A percentile compares a stretch with the other conserved stretches of the same genome.
phyloP scores from a whole-genome alignment of 2,888 invertebrate species.

The Noctua comes region DNA sequence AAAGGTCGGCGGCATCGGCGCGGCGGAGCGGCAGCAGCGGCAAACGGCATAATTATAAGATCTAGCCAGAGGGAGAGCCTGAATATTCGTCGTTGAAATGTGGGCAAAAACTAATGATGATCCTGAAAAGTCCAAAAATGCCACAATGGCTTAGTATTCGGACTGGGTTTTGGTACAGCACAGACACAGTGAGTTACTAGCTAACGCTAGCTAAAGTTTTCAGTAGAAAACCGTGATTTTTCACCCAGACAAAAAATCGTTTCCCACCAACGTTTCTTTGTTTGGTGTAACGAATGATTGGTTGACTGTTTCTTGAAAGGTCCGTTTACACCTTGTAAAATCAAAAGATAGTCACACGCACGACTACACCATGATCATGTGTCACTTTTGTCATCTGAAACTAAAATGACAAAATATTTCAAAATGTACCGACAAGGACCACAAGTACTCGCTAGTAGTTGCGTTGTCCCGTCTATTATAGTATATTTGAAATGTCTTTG shows the following conservation, averaged over 20 bases:
- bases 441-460: neutral
- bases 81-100: neutral
- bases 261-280: no score
- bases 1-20: constrained; percentile 12
- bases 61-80: neutral
- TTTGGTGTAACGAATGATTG: neutral
- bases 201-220: no score
- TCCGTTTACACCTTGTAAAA: neutral
- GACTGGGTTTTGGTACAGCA: neutral
- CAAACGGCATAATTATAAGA: constrained; percentile 1
- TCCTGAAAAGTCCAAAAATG: neutral
- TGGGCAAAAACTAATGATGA: neutral
- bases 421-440: no score
- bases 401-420: neutral
- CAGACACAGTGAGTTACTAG: neutral
- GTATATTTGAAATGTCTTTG: neutral
- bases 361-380: neutral
- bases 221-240: no score
- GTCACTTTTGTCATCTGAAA: neutral
- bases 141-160: neutral
- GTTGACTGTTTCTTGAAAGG: neutral
- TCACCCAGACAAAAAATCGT: no score
- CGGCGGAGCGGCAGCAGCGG: no score
- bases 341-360: neutral
- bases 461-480: neutral